Conservation (phyloP, 2,113 vertebrate species). For the Salvelinus fontinalis region DNA sequence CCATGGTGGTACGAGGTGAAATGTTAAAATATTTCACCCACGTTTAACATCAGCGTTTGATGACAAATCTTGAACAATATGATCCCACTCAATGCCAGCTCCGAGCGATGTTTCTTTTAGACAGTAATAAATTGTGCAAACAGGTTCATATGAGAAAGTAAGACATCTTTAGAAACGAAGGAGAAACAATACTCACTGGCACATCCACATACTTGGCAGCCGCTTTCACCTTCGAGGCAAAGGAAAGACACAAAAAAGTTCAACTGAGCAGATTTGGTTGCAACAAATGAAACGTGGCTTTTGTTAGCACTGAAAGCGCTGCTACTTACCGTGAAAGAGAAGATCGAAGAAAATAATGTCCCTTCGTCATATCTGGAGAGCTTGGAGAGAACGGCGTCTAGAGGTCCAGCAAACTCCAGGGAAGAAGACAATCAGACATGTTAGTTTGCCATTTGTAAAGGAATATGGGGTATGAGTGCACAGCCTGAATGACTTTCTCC, state of each 20-base stretch:
- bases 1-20: slow-evolving; percentile 12
- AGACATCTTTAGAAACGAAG: slow-evolving; percentile 23
- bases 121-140: slow-evolving; percentile 23
- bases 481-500: not conserved
- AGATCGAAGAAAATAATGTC: slow-evolving; percentile 94
- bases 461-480: not conserved
- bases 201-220: slow-evolving; percentile 97
- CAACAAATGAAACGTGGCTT: slow-evolving; percentile 39
- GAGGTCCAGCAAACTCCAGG: slow-evolving; percentile 83
- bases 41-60: slow-evolving; percentile 25
- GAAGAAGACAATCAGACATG: not conserved
- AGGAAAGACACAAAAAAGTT: slow-evolving; percentile 45
- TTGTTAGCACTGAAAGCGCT: slow-evolving; percentile 20
- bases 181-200: slow-evolving; percentile 82
- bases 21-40: slow-evolving; percentile 8
- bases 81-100: slow-evolving; percentile 16
- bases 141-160: slow-evolving; percentile 20
- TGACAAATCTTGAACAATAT: slow-evolving; percentile 7
- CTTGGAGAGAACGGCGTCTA: slow-evolving; percentile 90
- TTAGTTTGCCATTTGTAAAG: slow-evolving; percentile 1
- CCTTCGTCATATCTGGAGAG: slow-evolving; percentile 96
- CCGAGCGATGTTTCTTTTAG: not conserved
- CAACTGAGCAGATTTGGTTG: slow-evolving; percentile 47
- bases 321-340: slow-evolving; percentile 91
- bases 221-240: slow-evolving; percentile 86